Evolutionary conservation across 2,797 vertebrate species (phyloP), one percentile per base, ranked within the genome.

Genomic region (Cynodonichthys magdalenae): DNA sequence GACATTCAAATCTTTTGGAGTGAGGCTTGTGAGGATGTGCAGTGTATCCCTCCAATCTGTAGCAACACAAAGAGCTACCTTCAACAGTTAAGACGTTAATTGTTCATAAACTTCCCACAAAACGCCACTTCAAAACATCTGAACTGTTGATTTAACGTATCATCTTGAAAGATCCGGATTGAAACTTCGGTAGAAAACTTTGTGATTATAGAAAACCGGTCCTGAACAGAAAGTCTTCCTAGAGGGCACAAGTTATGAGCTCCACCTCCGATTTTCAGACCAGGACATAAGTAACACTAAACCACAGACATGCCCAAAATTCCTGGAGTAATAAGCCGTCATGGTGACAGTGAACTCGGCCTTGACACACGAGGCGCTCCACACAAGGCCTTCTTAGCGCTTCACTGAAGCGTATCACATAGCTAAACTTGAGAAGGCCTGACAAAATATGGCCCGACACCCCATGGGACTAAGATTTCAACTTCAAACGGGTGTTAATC

Each of bases 331-430:
- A 79, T 79, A 81, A 71, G 66, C 62, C 71, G 56, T 71, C 66
- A 58, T 81, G 79, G 81, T 82, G 85, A 87, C 29, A 42, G 79
- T 83, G 83, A 90, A 84, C 84, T 59, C 8, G 70, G 87, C 88
- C 87, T 91, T 87, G 84, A 88, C 84, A 84, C 47, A 44, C 36
- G 58, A 58, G 59, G 59, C 60, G 59, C 67, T 52, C 57, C 57
- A 64, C 78, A 68, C 60, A 69, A 49, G 60, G 3, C 58, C 63
- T 12, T 42, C 73, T 67, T 46, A 59, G 47, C 74, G 66, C 46
- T 34, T 60, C 41, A 52, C 80, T 63, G 49, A 64, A 68, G 63
- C 75, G 47, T 79, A 89, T 82, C 81, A 42, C 63, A 80, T 83
- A 70, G 69, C 87, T 71, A 71, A 79, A 87, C 79, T 72, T 79